Evolutionary conservation across 1,140 invertebrate genomes (phyloP).

Genomic region (Camponotus vicinus): DNA sequence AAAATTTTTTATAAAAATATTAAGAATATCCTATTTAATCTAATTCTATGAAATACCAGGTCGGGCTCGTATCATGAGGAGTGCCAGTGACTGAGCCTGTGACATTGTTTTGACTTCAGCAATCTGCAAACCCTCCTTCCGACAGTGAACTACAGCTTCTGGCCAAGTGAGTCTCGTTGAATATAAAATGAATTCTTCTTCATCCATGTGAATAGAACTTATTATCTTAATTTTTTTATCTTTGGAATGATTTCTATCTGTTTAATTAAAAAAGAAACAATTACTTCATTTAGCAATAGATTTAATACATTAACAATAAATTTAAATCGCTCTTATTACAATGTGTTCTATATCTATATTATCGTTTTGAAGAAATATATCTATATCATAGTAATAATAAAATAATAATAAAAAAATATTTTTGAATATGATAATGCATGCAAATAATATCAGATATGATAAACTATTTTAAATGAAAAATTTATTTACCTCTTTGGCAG

Average conservation of each 20-base stretch:
- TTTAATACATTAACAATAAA: too few relatives aligned
- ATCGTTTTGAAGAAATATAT: not conserved
- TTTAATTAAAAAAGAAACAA: too few relatives aligned
- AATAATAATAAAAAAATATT: not conserved
- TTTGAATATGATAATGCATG: not conserved
- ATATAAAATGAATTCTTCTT: constrained; percentile 67
- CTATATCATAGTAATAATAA: not conserved
- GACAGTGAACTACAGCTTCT: constrained; percentile 68
- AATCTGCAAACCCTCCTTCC: constrained; percentile 67
- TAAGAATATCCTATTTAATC: not conserved
- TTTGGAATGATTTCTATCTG: constrained; percentile 1
- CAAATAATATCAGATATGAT: not conserved
- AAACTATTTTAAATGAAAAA: constrained; percentile 13
- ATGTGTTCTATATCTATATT: not conserved
- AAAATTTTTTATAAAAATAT: constrained; percentile 13
- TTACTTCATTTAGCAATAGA: too few relatives aligned
- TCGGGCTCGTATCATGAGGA: constrained; percentile 66
- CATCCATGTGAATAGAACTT: constrained; percentile 15
- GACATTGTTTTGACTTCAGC: constrained; percentile 63
- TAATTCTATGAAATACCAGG: constrained; percentile 62
- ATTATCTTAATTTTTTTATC: constrained; percentile 41
- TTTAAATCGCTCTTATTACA: too few relatives aligned
- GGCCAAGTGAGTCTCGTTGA: constrained; percentile 62
- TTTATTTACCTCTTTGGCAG: constrained; percentile 64
- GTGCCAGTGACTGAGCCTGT: constrained; percentile 53